Percentiles rank a stretch among this genome's conserved stretches.
These are phyloP conservation scores for Elymnias hypermnestra DNA, from an alignment of 1,140 invertebrate species.

Conservation along the genomic window DNA sequence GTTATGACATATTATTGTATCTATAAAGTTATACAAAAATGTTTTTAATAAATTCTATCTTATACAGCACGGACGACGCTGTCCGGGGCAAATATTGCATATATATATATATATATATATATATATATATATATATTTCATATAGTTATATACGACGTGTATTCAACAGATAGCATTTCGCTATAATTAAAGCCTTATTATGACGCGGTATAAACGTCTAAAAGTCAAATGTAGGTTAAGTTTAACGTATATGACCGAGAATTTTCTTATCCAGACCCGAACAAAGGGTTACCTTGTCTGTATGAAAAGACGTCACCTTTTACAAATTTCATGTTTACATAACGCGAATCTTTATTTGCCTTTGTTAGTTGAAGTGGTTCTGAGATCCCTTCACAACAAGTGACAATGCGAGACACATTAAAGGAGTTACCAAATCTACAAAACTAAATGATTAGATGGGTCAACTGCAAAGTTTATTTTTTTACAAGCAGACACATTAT, in stretches of 20 bases:
- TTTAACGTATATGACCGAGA: conserved; percentile 9
- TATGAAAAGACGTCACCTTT: conserved; percentile 15
- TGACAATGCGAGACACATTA: conserved; percentile 13
- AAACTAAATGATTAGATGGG: no score
- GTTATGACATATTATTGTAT: no score
- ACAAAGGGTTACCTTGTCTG: conserved; percentile 16
- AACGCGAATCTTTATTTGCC: conserved; percentile 18
- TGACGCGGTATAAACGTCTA: not conserved
- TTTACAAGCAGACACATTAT: no score
- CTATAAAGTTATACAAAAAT: no score
- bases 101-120: no score
- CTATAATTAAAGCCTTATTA: conserved; percentile 4
- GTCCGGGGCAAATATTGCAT: no score
- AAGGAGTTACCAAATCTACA: conserved; percentile 4
- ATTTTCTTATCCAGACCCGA: conserved; percentile 11
- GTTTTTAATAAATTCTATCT: no score
- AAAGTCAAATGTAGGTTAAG: conserved; percentile 8
- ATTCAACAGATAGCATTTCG: no score
- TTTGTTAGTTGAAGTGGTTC: conserved; percentile 16
- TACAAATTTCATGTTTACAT: conserved; percentile 21
- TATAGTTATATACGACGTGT: no score
- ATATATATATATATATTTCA: no score
- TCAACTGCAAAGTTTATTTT: no score
- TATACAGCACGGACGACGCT: no score
- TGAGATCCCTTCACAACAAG: conserved; percentile 12